A percentile compares a stretch with the other conserved stretches of the same genome.
Conservation (phyloP, 1,140 invertebrate species). For the Drosophila setifemur region DNA sequence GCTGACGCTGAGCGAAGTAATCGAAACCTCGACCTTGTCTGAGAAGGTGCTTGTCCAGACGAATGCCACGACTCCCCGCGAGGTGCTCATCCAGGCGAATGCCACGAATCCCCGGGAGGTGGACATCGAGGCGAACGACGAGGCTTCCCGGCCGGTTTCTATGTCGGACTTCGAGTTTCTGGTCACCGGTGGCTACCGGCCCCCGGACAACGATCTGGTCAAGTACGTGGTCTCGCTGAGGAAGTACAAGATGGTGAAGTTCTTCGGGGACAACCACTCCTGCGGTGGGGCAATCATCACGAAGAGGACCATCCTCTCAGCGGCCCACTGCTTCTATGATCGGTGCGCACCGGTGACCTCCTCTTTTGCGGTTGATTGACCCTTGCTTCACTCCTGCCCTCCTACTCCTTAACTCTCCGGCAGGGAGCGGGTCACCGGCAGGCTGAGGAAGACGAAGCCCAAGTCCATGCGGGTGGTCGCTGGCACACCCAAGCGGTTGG, state of each 20-base stretch:
- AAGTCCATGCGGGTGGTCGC: no score
- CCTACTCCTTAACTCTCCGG: no score
- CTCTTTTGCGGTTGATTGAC: no score
- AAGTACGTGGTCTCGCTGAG: neutral
- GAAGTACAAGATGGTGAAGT: neutral
- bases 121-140: neutral
- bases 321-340: neutral
- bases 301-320: neutral
- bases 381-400: no score
- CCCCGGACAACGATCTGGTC: neutral
- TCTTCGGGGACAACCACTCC: neutral
- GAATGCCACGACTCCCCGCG: neutral
- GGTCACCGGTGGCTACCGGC: neutral
- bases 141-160: neutral
- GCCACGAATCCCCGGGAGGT: neutral
- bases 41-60: neutral
- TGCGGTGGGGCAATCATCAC: neutral
- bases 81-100: neutral
- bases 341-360: no score
- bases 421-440: no score
- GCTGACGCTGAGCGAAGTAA: neutral
- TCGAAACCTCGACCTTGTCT: neutral
- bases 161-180: neutral
- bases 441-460: no score
- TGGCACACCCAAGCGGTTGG: neutral